Base-by-base conservation (phyloP, 2,888 invertebrate genomes). In the Willowsia nigromaculata region DNA sequence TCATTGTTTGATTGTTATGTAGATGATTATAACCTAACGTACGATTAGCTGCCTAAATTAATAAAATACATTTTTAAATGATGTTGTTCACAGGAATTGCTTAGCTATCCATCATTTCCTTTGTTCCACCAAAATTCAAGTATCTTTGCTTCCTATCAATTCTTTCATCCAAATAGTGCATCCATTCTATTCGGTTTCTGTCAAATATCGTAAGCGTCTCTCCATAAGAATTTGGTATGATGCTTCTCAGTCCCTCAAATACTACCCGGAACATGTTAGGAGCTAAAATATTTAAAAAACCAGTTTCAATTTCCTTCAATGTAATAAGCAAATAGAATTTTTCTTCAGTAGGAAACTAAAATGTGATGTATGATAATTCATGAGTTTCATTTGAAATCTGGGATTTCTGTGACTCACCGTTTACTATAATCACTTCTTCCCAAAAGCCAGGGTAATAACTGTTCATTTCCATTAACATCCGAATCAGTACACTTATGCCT, bases 381-480 rank as follows among this genome's bases (percentile, higher is more conserved):
- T 27, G 62, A 1, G 5, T 40, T 7, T 56, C n/a, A n/a, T n/a
- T n/a, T n/a, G n/a, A n/a, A n/a, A n/a, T n/a, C n/a, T n/a, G n/a
- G n/a, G n/a, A n/a, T n/a, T n/a, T n/a, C n/a, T n/a, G n/a, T n/a
- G n/a, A n/a, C n/a, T n/a, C n/a, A 87, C 86, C 80, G n/a, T 81
- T 81, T n/a, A 87, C 15, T 2, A 81, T 30, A 33, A 81, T 37
- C 1, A 87, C 71, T 71, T 87, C 80, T 56, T 81, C 81, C 50
- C 50, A 50, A 18, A 87, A 87, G 2, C 80, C 53, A 5, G 86
- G 86, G 71, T 87, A 87, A 65, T 87, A 81, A 9, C 62, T 1
- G 25, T 85, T 78, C 59, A 81, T 30, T 33, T 4, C 5, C 7
- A 65, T 65, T 25, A 86, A 22, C 22, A n/a, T n/a, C 18, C 65